Evolutionary conservation across 2,797 vertebrate genomes (phyloP), one percentile per base, ranked within the genome.

Genomic region (Propithecus deckenii): DNA sequence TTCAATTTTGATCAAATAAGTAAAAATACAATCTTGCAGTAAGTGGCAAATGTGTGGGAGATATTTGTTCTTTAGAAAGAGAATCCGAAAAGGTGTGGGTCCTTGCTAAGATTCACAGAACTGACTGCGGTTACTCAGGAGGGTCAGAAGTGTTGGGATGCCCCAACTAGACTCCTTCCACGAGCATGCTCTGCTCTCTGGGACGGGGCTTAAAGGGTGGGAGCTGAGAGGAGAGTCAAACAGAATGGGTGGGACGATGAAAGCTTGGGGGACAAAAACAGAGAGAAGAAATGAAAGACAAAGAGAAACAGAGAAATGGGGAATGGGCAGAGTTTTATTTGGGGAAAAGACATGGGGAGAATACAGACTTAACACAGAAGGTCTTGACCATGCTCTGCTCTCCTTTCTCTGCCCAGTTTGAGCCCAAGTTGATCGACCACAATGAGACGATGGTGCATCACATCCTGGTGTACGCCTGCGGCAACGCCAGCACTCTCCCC

Each of bases 381-480:
- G 30, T 5, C 46, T 9, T 65, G 79, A 25, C 76, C 0, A 0
- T 12, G n/a, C 5, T 55, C n/a, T 48, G 0, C 50, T 55, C 38
- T 88, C 17, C 50, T 61, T 75, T 69, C 67, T 38, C 23, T 35
- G 7, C 13, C 65, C 95, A 98, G 98, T 98, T 98, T 5, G 96
- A 98, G 18, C 96, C 96, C 85, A 43, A 95, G 55, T 2, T 98
- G 72, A 67, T 94, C 25, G 32, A 95, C 1, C 97, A 83, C 61
- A 97, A 96, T 0, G 85, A 95, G 93, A 97, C 97, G 0, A 86
- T 98, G 78, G 97, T 98, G 41, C 98, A 98, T 38, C 98, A 98
- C 86, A 97, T 98, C 71, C 96, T 98, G 48, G 71, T 98, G 35
- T 98, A 98, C 0, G 96, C 97, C 63, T 98, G 98, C 0, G 96